Evolutionary conservation across 2,113 vertebrate species (phyloP).

Genomic region (Petroica traversi): DNA sequence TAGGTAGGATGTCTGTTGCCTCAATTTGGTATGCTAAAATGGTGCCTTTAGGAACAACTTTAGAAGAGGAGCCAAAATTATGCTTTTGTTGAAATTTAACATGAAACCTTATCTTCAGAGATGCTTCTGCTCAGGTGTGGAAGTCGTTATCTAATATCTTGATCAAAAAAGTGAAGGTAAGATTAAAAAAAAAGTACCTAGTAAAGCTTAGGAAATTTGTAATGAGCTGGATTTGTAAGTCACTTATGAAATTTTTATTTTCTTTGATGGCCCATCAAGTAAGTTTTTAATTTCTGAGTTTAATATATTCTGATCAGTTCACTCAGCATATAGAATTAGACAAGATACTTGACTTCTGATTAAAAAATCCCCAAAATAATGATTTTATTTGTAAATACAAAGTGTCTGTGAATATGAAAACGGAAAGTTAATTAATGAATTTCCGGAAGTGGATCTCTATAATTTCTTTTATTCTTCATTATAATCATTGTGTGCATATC

Average conservation of each 20-base stretch:
- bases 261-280: background rate
- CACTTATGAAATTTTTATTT: background rate
- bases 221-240: background rate
- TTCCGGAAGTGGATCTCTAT: background rate
- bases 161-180: background rate
- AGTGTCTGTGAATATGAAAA: background rate
- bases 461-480: conserved; percentile 12
- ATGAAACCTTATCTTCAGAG: background rate
- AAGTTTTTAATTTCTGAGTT: background rate
- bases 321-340: background rate
- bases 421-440: background rate
- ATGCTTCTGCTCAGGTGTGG: background rate
- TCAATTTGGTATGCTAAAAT: background rate
- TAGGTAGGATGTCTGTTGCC: background rate
- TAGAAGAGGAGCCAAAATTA: background rate
- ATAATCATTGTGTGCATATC: conserved; percentile 13
- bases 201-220: background rate
- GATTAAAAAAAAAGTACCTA: background rate
- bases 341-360: background rate
- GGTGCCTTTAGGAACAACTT: background rate
- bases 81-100: background rate
- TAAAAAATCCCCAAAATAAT: background rate
- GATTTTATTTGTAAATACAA: background rate
- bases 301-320: background rate
- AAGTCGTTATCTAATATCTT: background rate